Evolutionary conservation across 2,797 vertebrate species (phyloP), one percentile per base, ranked within the genome.

Genomic region (Enteromius treurensis): DNA sequence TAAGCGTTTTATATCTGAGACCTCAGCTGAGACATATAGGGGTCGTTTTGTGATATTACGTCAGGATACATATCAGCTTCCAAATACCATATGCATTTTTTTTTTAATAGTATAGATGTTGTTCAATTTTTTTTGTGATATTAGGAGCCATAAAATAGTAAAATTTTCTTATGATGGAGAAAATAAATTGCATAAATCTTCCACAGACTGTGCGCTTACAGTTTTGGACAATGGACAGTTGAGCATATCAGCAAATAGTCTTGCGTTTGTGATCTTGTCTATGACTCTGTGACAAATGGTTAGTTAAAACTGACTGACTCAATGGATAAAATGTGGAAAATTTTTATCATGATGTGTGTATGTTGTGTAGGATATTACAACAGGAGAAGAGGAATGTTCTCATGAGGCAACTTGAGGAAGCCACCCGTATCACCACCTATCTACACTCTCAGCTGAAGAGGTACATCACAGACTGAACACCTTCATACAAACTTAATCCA

Each of bases 371-470:
- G 92, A 93, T 96, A 86, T 91, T 96, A 87, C 94, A 94, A 90
- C 96, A 96, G 90, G 96, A 96, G 92, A 99, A 99, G 93, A 97
- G 95, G 92, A 98, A 97, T 70, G 95, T 93, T 86, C 95, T 99
- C 51, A 95, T 99, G 86, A 95, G 95, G 90, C 97, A 98, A 87
- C 94, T 99, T 89, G 97, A 99, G 92, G 97, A 99, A 92, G 97
- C 97, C 3, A 98, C 97, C 0, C 95, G 96, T 80, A 93, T 98
- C 92, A 95, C 96, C 58, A 98, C 97, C 7, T 99, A 99, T 92
- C 95, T 99, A 81, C 97, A 97, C 92, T 96, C 97, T 55, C 98
- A 99, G 92, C 94, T 99, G 77, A 98, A 96, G 93, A 99, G 97
- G 98, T 98, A 88, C 85, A 29, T 37, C n/a, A 3, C 5, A 42